Evolutionary conservation across 2,113 vertebrate species (phyloP), one percentile per base, ranked within the genome.

Genomic region (Dipodomys merriami): DNA sequence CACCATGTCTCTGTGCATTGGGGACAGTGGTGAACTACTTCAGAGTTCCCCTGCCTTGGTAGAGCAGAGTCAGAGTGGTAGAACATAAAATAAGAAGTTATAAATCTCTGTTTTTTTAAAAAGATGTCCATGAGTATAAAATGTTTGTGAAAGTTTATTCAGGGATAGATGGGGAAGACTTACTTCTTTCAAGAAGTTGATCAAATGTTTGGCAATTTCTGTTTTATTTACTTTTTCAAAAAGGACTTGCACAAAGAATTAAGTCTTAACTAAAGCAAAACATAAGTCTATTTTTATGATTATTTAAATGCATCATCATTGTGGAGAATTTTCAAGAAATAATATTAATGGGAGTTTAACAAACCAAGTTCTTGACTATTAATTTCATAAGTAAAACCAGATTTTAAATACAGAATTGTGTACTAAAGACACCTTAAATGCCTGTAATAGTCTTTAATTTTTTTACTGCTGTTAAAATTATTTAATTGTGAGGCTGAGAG

Each of bases 251-350:
- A 77, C 44, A 86, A 89, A 83, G 44, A 53, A 72, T 78, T 78
- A 35, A 72, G 19, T 79, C 71, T 94, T 33, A 79, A 81, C 80
- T 81, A 87, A 85, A 30, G 25, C 9, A 68, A 29, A 74, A 78
- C 16, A 65, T 29, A 49, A 88, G 90, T 71, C 67, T 83, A 18
- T 79, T 77, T 91, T 67, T n/a, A 46, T 86, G 78, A 67, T 92
- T 72, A 94, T 74, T 57, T 82, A 87, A 86, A 20, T 44, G 44
- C 12, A 64, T 92, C 53, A 35, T 22, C 62, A 71, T 83, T 84
- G 71, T 83, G 84, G 83, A 86, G 2, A 68, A 8, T 64, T 94
- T 87, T 91, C 77, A 91, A 91, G 44, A 76, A 65, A 82, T 16
- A 90, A 46, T 65, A 84, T 88, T 44, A 57, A 68, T 30, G 39